A percentile compares a stretch with the other conserved stretches of the same genome.
phyloP scores from a whole-genome alignment of 1,140 invertebrate genomes.

The Lucilia cuprina region DNA sequence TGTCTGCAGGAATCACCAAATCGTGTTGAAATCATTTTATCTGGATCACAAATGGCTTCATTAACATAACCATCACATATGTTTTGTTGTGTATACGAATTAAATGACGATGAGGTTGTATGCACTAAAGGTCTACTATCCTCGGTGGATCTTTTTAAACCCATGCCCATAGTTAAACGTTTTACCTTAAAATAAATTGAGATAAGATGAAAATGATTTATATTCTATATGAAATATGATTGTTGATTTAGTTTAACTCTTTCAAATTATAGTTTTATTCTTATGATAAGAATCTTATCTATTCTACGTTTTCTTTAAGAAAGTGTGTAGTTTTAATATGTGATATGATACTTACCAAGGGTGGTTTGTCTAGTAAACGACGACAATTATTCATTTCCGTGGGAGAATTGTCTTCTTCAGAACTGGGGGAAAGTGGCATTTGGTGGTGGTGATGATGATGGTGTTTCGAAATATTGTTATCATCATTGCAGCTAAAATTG shows the following conservation, averaged over 20 bases:
- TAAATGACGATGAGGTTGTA: constrained; percentile 65
- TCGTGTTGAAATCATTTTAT: constrained; percentile 63
- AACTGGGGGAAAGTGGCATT: constrained; percentile 67
- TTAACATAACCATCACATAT: constrained; percentile 80
- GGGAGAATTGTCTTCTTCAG: constrained; percentile 87
- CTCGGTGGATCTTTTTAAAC: constrained; percentile 62
- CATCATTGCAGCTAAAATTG: constrained; percentile 35
- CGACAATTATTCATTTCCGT: constrained; percentile 87
- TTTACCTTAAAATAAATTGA: constrained; percentile 51
- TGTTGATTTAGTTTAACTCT: too few species aligned
- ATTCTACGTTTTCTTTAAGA: too few species aligned
- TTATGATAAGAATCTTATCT: too few species aligned
- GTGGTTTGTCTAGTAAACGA: constrained; percentile 79
- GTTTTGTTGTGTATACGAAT: constrained; percentile 49
- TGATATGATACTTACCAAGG: constrained; percentile 69
- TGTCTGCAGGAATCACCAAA: constrained; percentile 62
- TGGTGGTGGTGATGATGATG: constrained; percentile 10
- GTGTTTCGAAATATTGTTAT: neutral
- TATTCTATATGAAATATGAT: too few species aligned
- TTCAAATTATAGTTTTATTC: too few species aligned
- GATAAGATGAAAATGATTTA: too few species aligned
- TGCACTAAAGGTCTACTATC: constrained; percentile 70
- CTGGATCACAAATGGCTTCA: constrained; percentile 71
- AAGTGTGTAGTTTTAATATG: too few species aligned
- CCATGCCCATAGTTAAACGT: constrained; percentile 54